Conservation (phyloP, 2,888 invertebrate genomes). For the Phasia obesa region DNA sequence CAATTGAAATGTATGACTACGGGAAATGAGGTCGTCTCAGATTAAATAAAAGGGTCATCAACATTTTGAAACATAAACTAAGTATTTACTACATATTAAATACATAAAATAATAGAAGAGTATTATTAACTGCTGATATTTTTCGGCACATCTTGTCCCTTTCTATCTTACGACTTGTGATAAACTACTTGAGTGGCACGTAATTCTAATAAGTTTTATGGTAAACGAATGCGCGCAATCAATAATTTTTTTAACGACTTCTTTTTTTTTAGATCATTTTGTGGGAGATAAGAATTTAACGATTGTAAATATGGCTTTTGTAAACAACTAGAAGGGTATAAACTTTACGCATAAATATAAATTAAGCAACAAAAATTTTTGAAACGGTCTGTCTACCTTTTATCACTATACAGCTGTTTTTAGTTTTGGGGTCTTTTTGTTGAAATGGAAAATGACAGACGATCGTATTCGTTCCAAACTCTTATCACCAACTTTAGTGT, state of each 20-base stretch:
- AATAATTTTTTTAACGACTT: conserved; percentile 40
- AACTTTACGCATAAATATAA: conserved; percentile 25
- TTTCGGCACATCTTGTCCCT: background rate
- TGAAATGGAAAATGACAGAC: background rate
- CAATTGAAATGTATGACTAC: conserved; percentile 40
- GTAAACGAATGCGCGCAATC: conserved; percentile 35
- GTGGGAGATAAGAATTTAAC: conserved; percentile 44
- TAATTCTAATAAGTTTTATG: conserved; percentile 12
- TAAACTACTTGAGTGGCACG: conserved; percentile 48
- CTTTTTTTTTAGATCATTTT: conserved; percentile 7
- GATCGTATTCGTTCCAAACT: background rate
- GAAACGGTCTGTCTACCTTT: conserved; percentile 16
- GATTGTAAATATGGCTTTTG: background rate
- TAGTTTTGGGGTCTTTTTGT: background rate
- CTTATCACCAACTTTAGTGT: conserved; percentile 34
- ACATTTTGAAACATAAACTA: conserved; percentile 33
- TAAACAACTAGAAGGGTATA: background rate
- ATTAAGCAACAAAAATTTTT: conserved; percentile 24
- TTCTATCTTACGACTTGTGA: background rate
- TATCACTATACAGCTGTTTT: conserved; percentile 55
- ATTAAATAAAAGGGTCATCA: conserved; percentile 56
- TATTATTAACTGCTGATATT: too few relatives aligned
- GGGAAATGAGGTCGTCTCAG: conserved; percentile 60
- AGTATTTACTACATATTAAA: too few relatives aligned
- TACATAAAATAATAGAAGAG: background rate